Base-by-base conservation (phyloP, 2,797 vertebrate species). In the Selene dorsalis region DNA sequence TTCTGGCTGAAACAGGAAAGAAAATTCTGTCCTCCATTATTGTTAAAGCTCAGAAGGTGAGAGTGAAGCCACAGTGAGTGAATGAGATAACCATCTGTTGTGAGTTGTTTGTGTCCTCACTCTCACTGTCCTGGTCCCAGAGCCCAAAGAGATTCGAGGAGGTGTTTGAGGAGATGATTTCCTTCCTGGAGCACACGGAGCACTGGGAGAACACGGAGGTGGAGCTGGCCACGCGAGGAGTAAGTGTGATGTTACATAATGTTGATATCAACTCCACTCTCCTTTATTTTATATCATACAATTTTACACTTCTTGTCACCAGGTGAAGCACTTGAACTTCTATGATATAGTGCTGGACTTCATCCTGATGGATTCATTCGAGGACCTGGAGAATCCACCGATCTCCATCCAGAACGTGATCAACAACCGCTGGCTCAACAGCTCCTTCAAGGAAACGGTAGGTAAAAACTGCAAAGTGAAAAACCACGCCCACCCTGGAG, bases 281-380 rank as follows among this genome's bases (percentile, higher is more conserved):
- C n/a, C 11, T 43, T 8, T 35, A 35, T 30, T 22, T 14, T 16
- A 16, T 7, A 24, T 32, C n/a, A n/a, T n/a, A n/a, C n/a, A n/a
- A 0, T 16, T 5, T 59, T 26, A 1, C 20, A 0, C 24, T 70
- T 6, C 0, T 35, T 14, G 14, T 50, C 57, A 12, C 76, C 65
- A 99, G 98, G 97, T 99, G 59, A 98, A 95, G 89, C 95, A 98
- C 88, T 78, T 99, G 55, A 99, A 98, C 93, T 99, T 99, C 93
- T 99, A 98, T 69, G 98, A 99, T 83, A 95, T 99, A 9, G 97
- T 99, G 84, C 94, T 99, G 93, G 98, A 99, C 92, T 99, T 98
- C 76, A 97, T 99, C 93, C 93, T 99, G 67, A 97, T 99, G 96
- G 98, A 99, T 90, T 99, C 97, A 0, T 99, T 99, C 80, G 98